Evolutionary conservation across 1,140 invertebrate genomes (phyloP).

Genomic region (Belonocnema kinseyi): DNA sequence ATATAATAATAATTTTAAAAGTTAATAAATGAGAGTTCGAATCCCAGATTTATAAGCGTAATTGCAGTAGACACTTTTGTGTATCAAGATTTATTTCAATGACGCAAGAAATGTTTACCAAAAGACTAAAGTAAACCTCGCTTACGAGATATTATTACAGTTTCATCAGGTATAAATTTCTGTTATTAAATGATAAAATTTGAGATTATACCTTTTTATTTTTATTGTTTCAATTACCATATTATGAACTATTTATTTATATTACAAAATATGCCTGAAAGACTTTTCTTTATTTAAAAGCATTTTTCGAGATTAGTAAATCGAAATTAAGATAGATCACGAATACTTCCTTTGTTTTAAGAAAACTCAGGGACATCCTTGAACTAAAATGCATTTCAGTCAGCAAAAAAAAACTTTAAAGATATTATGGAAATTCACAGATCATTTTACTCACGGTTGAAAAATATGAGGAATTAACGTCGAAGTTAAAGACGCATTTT

Average conservation of each 20-base stretch:
- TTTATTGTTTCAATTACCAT: no score
- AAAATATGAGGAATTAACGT: no score
- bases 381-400: no score
- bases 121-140: not conserved
- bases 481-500: no score
- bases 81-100: conserved; percentile 24
- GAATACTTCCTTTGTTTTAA: not conserved
- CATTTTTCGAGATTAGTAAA: no score
- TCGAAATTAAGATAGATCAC: conserved; percentile 4
- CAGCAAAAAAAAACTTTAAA: no score
- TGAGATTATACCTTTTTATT: not conserved
- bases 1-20: not conserved
- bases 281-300: no score
- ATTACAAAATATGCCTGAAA: no score
- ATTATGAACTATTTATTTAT: no score
- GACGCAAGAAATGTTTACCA: conserved; percentile 29
- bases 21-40: not conserved
- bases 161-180: not conserved
- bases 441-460: no score
- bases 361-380: not conserved
- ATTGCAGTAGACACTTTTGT: not conserved
- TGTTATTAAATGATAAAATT: conserved; percentile 10
- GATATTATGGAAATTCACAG: no score
- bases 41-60: not conserved
- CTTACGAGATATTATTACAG: not conserved